Percentiles rank a stretch among this genome's conserved stretches.
Conservation (phyloP, 2,797 vertebrate species). For the Falco concolor region DNA sequence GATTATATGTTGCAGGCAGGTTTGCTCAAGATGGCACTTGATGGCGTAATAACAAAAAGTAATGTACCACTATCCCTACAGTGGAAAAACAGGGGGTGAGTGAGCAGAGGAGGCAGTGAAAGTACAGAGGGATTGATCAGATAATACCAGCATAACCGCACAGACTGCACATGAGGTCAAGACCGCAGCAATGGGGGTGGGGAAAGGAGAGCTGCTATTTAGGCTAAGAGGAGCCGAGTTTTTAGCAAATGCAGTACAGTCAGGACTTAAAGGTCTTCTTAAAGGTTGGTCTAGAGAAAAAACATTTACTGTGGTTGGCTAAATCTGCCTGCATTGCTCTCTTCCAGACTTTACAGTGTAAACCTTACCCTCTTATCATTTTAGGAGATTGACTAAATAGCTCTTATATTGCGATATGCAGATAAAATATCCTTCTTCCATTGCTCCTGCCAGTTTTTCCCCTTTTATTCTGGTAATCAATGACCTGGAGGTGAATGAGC, state of each 20-base stretch:
- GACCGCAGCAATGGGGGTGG: not conserved
- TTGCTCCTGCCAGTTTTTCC: not conserved
- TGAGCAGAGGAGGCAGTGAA: not conserved
- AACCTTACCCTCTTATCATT: not conserved
- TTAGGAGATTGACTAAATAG: not conserved
- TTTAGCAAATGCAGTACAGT: not conserved
- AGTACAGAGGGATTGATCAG: not conserved
- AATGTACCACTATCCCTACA: not conserved
- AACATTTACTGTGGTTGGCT: not conserved
- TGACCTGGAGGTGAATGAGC: not conserved
- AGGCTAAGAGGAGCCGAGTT: not conserved
- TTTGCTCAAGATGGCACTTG: not conserved
- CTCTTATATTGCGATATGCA: not conserved
- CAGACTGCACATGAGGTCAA: not conserved
- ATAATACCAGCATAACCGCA: not conserved
- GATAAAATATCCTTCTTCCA: not conserved
- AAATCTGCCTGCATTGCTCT: not conserved
- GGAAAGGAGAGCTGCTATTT: not conserved
- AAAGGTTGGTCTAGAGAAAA: not conserved
- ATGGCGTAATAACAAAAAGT: not conserved
- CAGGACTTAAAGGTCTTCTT: not conserved
- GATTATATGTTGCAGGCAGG: not conserved
- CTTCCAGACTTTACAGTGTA: not conserved
- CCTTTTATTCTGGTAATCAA: not conserved
- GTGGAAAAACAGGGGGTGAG: not conserved